Conservation (phyloP, 2,888 invertebrate species). For the Eucera pruinosa region DNA sequence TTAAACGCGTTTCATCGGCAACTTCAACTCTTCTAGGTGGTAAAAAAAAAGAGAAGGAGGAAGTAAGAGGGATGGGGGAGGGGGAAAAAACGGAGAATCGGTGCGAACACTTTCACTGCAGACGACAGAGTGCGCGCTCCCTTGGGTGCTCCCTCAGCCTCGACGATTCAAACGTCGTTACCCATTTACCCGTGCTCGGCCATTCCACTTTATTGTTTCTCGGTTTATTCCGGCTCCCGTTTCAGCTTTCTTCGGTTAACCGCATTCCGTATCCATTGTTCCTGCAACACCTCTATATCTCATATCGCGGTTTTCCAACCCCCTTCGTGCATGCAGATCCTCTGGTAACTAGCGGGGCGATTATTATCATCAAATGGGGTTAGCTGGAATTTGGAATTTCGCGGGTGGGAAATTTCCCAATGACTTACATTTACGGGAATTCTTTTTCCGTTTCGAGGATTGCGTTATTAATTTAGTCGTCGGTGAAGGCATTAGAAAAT, state of each 20-base stretch:
- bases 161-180: conserved; percentile 70
- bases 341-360: conserved; percentile 5
- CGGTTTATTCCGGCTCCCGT: conserved; percentile 60
- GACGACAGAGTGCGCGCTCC: conserved; percentile 52
- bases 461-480: no score
- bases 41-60: background rate
- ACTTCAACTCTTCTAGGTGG: conserved; percentile 37
- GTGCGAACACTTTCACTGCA: conserved; percentile 58
- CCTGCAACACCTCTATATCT: conserved; percentile 52
- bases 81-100: conserved; percentile 42
- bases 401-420: background rate
- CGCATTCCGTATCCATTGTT: conserved; percentile 62
- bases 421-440: background rate
- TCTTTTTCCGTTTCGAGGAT: no score
- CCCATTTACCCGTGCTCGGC: conserved; percentile 55
- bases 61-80: no score
- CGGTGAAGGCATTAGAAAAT: no score
- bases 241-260: conserved; percentile 72
- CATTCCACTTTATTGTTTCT: conserved; percentile 69
- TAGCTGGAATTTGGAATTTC: background rate
- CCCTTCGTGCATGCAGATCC: background rate
- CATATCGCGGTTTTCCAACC: conserved; percentile 56
- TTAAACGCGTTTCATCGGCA: conserved; percentile 69
- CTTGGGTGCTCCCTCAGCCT: conserved; percentile 53
- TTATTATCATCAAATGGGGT: conserved; percentile 11